Evolutionary conservation across 2,797 vertebrate species (phyloP), one percentile per base, ranked within the genome.

Genomic region (Enteromius trimaculatus): DNA sequence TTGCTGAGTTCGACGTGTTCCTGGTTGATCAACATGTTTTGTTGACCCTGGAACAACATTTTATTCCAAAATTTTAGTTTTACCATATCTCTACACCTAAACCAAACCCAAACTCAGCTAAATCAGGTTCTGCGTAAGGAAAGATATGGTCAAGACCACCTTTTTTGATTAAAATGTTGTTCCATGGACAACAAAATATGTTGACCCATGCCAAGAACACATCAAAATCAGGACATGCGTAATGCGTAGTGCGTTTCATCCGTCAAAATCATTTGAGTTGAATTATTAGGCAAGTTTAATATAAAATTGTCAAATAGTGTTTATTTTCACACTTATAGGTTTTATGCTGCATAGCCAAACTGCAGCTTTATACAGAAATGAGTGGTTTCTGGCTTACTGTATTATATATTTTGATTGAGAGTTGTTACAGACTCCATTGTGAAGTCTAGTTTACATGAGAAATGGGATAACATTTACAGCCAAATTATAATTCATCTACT

Each of bases 381-480:
- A 39, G 34, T n/a, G 23, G 44, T 47, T 26, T 26, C n/a, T 16
- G 6, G n/a, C 6, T 47, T 26, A 47, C 39, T 70, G 13, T 70
- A 69, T 69, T 69, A 14, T 7, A 26, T 70, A 26, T 16, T 70
- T 53, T 21, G 68, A 17, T 44, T 8, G 10, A 74, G 29, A 74
- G 19, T 29, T 51, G 29, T 74, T 13, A 21, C 29, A 49, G 5
- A 72, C 26, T 72, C 23, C 8, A 72, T 49, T 16, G 29, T 31
- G 16, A 71, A 49, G 44, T 34, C 29, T n/a, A n/a, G 53, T 51
- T 74, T 34, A 34, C 47, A 74, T 74, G 19, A 34, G 49, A 74
- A 34, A 34, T 31, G 19, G 47, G 19, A 74, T 53, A 19, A 51
- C 9, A 0, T 49, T 71, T 31, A 19, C 16, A 71, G 49, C 23